A percentile compares a stretch with the other conserved stretches of the same genome.
Evolutionary conservation across 2,888 invertebrate genomes (phyloP).

Genomic region (Drosophila mettleri): DNA sequence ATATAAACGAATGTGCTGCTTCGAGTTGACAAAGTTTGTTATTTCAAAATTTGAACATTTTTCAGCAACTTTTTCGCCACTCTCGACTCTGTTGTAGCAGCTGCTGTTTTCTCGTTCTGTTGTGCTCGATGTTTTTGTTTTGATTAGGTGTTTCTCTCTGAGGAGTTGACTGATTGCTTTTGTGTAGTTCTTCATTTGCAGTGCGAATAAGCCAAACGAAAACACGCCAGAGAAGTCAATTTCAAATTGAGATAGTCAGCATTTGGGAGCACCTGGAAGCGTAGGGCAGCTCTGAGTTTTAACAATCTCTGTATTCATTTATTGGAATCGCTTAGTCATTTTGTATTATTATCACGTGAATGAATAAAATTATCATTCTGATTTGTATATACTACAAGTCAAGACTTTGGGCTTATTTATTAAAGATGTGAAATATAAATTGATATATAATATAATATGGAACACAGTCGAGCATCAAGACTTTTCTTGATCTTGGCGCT

Average conservation of each 20-base stretch:
- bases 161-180: conserved; percentile 67
- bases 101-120: conserved; percentile 19
- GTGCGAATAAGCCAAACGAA: conserved; percentile 8
- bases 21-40: conserved; percentile 4
- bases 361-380: too few species aligned
- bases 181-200: conserved; percentile 25
- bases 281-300: neutral
- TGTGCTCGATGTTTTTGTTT: conserved; percentile 44
- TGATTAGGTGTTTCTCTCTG: conserved; percentile 54
- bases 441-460: too few species aligned
- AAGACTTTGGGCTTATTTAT: too few species aligned
- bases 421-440: too few species aligned
- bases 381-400: too few species aligned
- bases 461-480: too few species aligned
- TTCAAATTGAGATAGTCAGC: conserved; percentile 2
- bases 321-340: neutral
- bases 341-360: too few species aligned
- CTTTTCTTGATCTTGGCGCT: too few species aligned
- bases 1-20: neutral
- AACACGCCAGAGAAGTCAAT: conserved; percentile 10
- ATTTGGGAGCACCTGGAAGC: neutral
- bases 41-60: conserved; percentile 1
- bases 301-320: neutral
- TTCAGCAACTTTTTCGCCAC: conserved; percentile 12
- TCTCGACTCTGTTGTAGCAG: conserved; percentile 26